Conservation (phyloP, 2,888 invertebrate genomes). For the Imbricaverruca yamaguchii region DNA sequence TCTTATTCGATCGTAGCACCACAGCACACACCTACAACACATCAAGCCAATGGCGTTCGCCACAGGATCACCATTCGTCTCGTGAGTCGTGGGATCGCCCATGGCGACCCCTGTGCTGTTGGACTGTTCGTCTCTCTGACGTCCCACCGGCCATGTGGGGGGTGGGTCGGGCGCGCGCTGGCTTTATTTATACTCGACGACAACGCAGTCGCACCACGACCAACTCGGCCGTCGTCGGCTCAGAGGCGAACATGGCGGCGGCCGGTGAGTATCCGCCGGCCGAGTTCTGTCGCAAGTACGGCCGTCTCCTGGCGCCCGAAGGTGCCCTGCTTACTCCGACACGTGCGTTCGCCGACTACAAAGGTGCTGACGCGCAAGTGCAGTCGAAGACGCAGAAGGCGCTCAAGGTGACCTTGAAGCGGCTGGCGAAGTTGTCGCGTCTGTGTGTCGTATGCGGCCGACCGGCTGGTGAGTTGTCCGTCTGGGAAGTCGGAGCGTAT, state of each 20-base stretch:
- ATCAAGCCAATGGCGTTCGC: too few species aligned
- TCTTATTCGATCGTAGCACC: too few species aligned
- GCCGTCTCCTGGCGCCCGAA: neutral
- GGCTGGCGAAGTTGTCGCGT: neutral
- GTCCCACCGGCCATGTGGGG: too few species aligned
- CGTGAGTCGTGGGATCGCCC: too few species aligned
- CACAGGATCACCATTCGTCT: too few species aligned
- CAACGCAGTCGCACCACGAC: neutral
- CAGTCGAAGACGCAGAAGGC: neutral
- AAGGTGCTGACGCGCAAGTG: neutral
- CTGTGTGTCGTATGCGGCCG: neutral
- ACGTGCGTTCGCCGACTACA: conserved; percentile 1
- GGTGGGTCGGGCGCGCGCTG: too few species aligned
- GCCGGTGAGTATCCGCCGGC: neutral
- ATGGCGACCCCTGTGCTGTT: too few species aligned
- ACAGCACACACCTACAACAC: too few species aligned
- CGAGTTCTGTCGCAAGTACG: conserved; percentile 21
- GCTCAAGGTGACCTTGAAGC: neutral
- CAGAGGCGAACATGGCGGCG: conserved; percentile 1
- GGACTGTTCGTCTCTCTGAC: too few species aligned
- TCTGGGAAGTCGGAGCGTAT: neutral
- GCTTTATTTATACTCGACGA: too few species aligned
- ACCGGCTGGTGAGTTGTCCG: neutral
- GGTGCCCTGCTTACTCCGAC: neutral
- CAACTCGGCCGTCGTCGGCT: neutral